phyloP scores from a whole-genome alignment of 2,888 invertebrate genomes.

The Timema podura region DNA sequence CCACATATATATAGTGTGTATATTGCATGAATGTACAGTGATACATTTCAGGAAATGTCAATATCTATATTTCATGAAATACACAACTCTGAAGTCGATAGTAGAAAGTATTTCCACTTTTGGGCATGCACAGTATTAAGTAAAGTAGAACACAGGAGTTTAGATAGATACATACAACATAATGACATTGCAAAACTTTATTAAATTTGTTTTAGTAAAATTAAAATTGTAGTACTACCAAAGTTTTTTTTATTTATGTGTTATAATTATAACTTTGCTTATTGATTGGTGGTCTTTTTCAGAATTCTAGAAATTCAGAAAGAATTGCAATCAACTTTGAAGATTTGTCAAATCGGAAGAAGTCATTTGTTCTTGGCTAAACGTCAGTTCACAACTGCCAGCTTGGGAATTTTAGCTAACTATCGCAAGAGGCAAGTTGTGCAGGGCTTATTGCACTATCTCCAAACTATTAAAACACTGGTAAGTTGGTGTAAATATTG shows the following conservation, averaged over 20 bases:
- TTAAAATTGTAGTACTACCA: neutral
- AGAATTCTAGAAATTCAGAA: slow-evolving; percentile 67
- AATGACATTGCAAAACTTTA: neutral
- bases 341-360: slow-evolving; percentile 68
- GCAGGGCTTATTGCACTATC: slow-evolving; percentile 70
- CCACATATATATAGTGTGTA: too few species aligned
- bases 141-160: too few species aligned
- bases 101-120: too few species aligned
- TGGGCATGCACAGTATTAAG: too few species aligned
- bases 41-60: too few species aligned
- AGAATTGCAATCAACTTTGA: slow-evolving; percentile 63
- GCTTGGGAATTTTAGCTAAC: slow-evolving; percentile 86
- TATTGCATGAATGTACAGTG: too few species aligned
- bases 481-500: slow-evolving; percentile 46
- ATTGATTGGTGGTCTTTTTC: slow-evolving; percentile 14
- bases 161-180: too few species aligned
- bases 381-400: slow-evolving; percentile 76
- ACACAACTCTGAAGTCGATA: too few species aligned
- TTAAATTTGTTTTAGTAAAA: neutral
- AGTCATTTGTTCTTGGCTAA: slow-evolving; percentile 70
- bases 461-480: slow-evolving; percentile 75
- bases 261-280: neutral
- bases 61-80: too few species aligned
- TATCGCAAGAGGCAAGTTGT: slow-evolving; percentile 84
- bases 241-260: neutral